Evolutionary conservation across 2,888 invertebrate genomes (phyloP).

Genomic region (Euclidia mi): DNA sequence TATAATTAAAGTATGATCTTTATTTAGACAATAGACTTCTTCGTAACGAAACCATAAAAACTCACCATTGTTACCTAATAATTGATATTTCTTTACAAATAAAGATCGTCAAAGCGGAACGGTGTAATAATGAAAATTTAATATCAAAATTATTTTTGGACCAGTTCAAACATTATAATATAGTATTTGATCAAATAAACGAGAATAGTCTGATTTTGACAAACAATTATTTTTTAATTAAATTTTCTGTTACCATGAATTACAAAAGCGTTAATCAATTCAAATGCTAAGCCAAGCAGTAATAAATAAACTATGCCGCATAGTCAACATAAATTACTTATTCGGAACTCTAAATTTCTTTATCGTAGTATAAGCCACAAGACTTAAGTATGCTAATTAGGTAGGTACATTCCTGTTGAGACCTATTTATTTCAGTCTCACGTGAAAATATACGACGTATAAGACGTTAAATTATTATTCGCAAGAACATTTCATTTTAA

Average conservation of each 20-base stretch:
- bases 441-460: slow-evolving; percentile 25
- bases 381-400: too few species aligned
- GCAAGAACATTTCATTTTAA: background rate
- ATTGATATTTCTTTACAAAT: too few species aligned
- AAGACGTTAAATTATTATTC: slow-evolving; percentile 1
- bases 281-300: slow-evolving; percentile 36
- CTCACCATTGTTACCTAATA: too few species aligned
- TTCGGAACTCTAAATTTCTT: slow-evolving; percentile 52
- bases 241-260: background rate
- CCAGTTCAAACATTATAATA: too few species aligned
- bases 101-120: too few species aligned
- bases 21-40: too few species aligned
- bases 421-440: slow-evolving; percentile 39
- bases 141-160: too few species aligned
- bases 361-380: slow-evolving; percentile 35
- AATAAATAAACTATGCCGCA: slow-evolving; percentile 48
- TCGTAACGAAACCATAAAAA: too few species aligned
- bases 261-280: slow-evolving; percentile 39
- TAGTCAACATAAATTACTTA: slow-evolving; percentile 44
- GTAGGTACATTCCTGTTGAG: background rate
- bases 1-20: too few species aligned
- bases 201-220: too few species aligned
- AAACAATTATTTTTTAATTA: slow-evolving; percentile 8
- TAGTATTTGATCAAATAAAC: too few species aligned
- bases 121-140: too few species aligned